Conservation (phyloP, 2,888 invertebrate species). For the Meliscaeva auricollis region DNA sequence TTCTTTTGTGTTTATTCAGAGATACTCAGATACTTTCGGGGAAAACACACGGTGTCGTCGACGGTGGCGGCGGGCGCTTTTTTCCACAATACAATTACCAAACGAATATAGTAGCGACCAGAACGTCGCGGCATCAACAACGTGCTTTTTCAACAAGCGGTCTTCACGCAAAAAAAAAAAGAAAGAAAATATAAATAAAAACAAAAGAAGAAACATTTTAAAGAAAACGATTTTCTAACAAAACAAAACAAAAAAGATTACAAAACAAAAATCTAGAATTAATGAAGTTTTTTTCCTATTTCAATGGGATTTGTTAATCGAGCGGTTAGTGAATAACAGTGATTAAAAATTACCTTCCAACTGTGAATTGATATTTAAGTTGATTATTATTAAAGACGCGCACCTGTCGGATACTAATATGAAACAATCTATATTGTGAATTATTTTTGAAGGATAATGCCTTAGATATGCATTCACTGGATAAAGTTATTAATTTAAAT, state of each 20-base stretch:
- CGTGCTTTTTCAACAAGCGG: conserved; percentile 80
- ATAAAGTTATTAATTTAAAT: conserved; percentile 36
- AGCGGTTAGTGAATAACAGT: conserved; percentile 52
- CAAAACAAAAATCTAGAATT: conserved; percentile 50
- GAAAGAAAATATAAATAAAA: conserved; percentile 9
- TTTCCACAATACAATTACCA: conserved; percentile 79
- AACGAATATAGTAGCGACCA: conserved; percentile 83
- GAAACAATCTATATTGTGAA: conserved; percentile 12
- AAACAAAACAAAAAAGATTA: conserved; percentile 44
- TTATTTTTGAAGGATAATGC: conserved; percentile 7
- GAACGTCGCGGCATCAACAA: conserved; percentile 84
- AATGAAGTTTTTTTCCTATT: conserved; percentile 30
- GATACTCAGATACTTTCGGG: conserved; percentile 76
- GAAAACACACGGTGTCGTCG: conserved; percentile 74
- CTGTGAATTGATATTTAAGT: conserved; percentile 19
- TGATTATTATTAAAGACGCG: conserved; percentile 27
- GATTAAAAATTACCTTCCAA: conserved; percentile 17
- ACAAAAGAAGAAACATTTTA: conserved; percentile 47
- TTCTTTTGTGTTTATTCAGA: conserved; percentile 76
- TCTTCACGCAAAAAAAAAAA: conserved; percentile 47
- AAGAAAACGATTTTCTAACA: conserved; percentile 52
- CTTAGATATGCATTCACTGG: conserved; percentile 50
- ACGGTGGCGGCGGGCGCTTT: conserved; percentile 73
- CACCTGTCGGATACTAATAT: conserved; percentile 67
- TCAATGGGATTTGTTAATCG: conserved; percentile 43